Evolutionary conservation across 2,797 vertebrate genomes (phyloP), one percentile per base, ranked within the genome.

Genomic region (Neomorphus geoffroyi): DNA sequence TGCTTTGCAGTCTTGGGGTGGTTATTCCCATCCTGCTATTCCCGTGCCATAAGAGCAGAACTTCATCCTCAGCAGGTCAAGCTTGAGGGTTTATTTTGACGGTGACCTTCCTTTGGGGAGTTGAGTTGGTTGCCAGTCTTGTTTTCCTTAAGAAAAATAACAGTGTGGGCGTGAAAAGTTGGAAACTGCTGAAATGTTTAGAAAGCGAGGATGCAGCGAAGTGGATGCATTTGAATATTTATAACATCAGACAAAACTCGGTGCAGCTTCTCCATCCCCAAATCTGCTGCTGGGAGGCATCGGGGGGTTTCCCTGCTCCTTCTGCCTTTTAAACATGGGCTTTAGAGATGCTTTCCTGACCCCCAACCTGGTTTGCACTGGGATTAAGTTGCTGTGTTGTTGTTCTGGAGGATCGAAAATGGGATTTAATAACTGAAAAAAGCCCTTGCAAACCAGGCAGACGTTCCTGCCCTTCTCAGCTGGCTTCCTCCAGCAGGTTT

Each of bases 381-480:
- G 23, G 46, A 33, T 69, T 46, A 37, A 18, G 13, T 57, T 33
- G 28, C 50, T 4, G 3, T 11, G 13, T 45, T 37, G 11, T 56
- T 7, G 5, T 37, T 66, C 43, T 41, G 33, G 54, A 51, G 71
- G 18, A n/a, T 30, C 3, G 1, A 46, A 54, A 43, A 1, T 28
- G 30, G 67, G 53, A 77, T 85, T 85, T 81, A 19, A 18, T 33
- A 32, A 48, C 10, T 45, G 53, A 39, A 39, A 53, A 33, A 27
- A 11, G 1, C 14, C 53, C 13, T 54, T 58, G 13, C 23, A 32
- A 37, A 46, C 27, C 2, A 1, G 32, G 9, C 1, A 1, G 56
- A 35, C 4, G 0, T 61, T 58, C 54, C 71, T 81, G 53, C 3
- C 0, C 30, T 67, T 77, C 53, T 35, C 62, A 6, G 18, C 70